phyloP scores from a whole-genome alignment of 2,113 vertebrate genomes.

The Pomatorhinus ruficollis region DNA sequence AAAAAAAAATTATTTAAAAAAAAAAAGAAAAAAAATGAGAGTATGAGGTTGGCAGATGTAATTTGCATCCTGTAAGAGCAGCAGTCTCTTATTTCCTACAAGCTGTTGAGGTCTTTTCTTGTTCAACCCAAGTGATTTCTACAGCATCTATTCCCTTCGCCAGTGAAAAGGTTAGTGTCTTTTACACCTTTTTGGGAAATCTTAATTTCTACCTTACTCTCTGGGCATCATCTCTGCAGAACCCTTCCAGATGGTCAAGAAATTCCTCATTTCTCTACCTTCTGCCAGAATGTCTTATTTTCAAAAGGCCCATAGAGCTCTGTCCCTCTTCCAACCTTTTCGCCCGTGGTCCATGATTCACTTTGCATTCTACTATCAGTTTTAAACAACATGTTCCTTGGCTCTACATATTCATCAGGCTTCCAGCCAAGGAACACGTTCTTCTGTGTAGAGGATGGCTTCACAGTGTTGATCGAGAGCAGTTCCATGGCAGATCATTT shows the following conservation, averaged over 20 bases:
- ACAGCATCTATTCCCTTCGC: neutral
- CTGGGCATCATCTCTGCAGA: neutral
- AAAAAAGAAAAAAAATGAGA: neutral
- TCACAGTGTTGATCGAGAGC: neutral
- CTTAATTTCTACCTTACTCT: neutral
- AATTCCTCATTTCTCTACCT: neutral
- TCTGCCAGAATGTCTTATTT: neutral
- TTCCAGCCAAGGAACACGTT: conserved; percentile 21
- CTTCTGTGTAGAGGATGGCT: neutral
- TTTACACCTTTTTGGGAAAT: neutral
- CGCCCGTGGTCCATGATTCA: neutral
- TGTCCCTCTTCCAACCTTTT: neutral
- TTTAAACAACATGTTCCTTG: conserved; percentile 53
- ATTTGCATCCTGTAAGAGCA: neutral
- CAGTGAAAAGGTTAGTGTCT: neutral
- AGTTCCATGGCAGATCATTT: neutral
- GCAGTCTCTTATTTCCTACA: neutral
- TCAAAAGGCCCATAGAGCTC: neutral
- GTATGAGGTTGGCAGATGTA: neutral
- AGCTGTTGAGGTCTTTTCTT: neutral
- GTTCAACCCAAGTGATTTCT: neutral
- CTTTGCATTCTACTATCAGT: neutral
- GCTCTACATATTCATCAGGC: conserved; percentile 11
- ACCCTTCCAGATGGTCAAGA: neutral
- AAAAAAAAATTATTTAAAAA: neutral